These are phyloP conservation scores for Apoderus coryli DNA, from an alignment of 2,888 invertebrate genomes.

Conservation along the genomic window DNA sequence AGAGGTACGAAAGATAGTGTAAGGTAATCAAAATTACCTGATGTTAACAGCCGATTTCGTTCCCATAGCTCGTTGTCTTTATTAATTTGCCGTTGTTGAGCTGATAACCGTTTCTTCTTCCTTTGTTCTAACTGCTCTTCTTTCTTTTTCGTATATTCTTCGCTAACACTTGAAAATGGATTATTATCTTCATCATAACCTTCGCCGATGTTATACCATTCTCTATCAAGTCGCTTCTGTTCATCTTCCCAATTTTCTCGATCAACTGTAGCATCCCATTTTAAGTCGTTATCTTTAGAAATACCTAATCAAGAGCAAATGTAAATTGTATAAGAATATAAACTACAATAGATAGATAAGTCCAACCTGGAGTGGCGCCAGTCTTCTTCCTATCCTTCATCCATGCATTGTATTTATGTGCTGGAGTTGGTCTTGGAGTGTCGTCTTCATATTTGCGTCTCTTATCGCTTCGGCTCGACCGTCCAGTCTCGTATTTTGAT, in stretches of 20 bases:
- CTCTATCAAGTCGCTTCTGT: constrained; percentile 78
- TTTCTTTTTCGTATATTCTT: constrained; percentile 85
- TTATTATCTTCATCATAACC: constrained; percentile 86
- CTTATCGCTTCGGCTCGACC: constrained; percentile 15
- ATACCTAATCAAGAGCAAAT: too few relatives aligned
- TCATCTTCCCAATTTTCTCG: constrained; percentile 81
- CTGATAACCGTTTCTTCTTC: constrained; percentile 84
- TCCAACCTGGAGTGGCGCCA: constrained; percentile 49
- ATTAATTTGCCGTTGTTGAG: constrained; percentile 92
- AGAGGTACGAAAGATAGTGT: too few relatives aligned
- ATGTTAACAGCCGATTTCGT: constrained; percentile 90
- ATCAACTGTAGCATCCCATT: constrained; percentile 56
- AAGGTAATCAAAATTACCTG: too few relatives aligned
- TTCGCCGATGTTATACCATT: constrained; percentile 96
- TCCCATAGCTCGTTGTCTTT: constrained; percentile 99
- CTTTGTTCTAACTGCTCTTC: constrained; percentile 85
- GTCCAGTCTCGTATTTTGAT: constrained; percentile 6
- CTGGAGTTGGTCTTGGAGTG: constrained; percentile 74
- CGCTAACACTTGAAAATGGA: constrained; percentile 78
- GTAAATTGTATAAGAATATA: too few relatives aligned
- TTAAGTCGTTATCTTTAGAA: constrained; percentile 34
- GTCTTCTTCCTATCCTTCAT: constrained; percentile 48
- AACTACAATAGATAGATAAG: too few relatives aligned
- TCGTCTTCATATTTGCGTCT: constrained; percentile 37
- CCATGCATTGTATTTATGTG: constrained; percentile 75